These are phyloP conservation scores for Metopolophium dirhodum DNA, from an alignment of 1,140 invertebrate species.

Conservation along the genomic window DNA sequence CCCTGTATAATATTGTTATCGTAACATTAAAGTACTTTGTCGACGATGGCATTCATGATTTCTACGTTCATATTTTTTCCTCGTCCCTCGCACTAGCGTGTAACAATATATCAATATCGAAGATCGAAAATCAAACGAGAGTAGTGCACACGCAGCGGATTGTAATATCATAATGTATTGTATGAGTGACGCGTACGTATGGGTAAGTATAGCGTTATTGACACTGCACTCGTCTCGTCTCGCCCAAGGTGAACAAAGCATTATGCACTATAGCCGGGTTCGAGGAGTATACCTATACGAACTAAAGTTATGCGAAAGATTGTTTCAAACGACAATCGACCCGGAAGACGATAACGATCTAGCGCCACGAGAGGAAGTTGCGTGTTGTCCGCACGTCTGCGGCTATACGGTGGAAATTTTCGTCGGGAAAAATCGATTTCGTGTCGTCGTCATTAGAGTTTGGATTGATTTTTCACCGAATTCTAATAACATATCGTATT, in stretches of 20 bases:
- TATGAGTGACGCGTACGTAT: not conserved
- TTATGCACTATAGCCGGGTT: not conserved
- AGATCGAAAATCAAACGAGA: no score
- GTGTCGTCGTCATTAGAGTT: not conserved
- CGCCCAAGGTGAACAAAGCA: not conserved
- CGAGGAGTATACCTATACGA: not conserved
- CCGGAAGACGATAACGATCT: not conserved
- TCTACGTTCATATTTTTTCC: no score
- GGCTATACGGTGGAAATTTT: not conserved
- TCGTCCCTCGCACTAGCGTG: no score
- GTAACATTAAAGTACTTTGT: no score
- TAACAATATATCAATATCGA: no score
- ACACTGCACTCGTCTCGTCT: not conserved
- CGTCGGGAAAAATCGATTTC: not conserved
- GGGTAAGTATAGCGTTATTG: not conserved
- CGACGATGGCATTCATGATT: no score
- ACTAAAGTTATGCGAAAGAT: not conserved
- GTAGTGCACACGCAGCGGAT: no score
- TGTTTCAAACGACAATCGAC: not conserved
- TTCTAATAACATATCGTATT: not conserved
- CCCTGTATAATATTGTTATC: no score
- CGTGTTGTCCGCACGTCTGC: not conserved
- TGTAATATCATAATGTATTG: not conserved
- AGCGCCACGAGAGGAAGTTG: not conserved
- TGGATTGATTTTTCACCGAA: not conserved